Conservation (phyloP, 2,888 invertebrate genomes). For the Philonicus albiceps region DNA sequence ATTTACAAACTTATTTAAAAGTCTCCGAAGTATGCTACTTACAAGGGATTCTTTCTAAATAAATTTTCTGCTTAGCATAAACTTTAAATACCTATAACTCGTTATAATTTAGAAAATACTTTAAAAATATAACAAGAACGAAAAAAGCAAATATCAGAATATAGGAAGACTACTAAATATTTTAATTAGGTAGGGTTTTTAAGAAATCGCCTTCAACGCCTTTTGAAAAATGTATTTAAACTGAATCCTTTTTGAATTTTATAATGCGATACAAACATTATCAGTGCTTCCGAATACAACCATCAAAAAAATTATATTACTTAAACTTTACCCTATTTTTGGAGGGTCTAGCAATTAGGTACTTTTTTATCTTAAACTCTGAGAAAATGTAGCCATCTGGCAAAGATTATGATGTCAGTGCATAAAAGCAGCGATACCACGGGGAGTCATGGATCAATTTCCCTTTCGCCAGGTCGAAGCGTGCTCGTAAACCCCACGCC, state of each 20-base stretch:
- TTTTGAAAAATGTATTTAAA: no score
- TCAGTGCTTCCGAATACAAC: background rate
- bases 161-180: no score
- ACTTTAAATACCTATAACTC: no score
- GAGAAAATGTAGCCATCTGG: background rate
- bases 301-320: background rate
- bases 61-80: no score
- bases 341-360: background rate
- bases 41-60: no score
- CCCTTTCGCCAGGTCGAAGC: background rate
- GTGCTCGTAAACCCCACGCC: background rate
- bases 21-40: no score
- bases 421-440: background rate
- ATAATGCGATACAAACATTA: background rate
- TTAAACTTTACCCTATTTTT: background rate
- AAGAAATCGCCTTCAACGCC: no score
- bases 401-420: background rate
- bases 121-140: no score
- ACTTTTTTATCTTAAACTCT: background rate
- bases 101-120: no score
- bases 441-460: background rate
- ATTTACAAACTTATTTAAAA: no score
- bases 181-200: no score
- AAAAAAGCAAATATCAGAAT: no score
- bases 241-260: background rate